A percentile compares a stretch with the other conserved stretches of the same genome.
phyloP scores from a whole-genome alignment of 2,888 invertebrate species.

The Epinotia bilunana region DNA sequence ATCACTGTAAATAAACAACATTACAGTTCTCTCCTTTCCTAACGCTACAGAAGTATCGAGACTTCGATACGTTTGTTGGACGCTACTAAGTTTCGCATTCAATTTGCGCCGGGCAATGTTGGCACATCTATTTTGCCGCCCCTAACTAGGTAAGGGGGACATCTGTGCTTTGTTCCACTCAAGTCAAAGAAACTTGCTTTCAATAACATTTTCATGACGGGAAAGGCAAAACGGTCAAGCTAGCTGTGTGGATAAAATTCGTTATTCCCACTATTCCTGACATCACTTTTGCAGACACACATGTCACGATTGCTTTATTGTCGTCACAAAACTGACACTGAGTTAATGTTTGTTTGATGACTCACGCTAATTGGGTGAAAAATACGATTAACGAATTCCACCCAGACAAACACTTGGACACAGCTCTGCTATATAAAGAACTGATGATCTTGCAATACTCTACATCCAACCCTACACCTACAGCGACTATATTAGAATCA shows the following conservation, averaged over 20 bases:
- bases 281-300: too few relatives aligned
- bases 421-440: not conserved
- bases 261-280: too few relatives aligned
- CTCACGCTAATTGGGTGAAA: too few relatives aligned
- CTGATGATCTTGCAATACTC: not conserved
- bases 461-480: not conserved
- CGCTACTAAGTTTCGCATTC: constrained; percentile 41
- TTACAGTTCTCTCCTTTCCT: not conserved
- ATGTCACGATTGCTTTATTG: too few relatives aligned
- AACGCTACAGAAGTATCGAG: constrained; percentile 9
- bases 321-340: too few relatives aligned
- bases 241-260: too few relatives aligned
- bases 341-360: too few relatives aligned
- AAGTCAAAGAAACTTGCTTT: not conserved
- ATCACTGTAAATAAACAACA: not conserved
- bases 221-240: too few relatives aligned
- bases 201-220: not conserved
- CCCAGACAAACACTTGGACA: not conserved
- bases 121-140: constrained; percentile 9
- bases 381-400: not conserved
- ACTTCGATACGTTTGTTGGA: constrained; percentile 37
- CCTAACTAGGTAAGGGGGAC: constrained; percentile 17
- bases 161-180: not conserved
- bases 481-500: not conserved
- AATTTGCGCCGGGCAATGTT: constrained; percentile 24